Percentiles rank a stretch among this genome's conserved stretches.
These are phyloP conservation scores for Spea multiplicata DNA, from an alignment of 2,113 vertebrate genomes.

Conservation along the genomic window DNA sequence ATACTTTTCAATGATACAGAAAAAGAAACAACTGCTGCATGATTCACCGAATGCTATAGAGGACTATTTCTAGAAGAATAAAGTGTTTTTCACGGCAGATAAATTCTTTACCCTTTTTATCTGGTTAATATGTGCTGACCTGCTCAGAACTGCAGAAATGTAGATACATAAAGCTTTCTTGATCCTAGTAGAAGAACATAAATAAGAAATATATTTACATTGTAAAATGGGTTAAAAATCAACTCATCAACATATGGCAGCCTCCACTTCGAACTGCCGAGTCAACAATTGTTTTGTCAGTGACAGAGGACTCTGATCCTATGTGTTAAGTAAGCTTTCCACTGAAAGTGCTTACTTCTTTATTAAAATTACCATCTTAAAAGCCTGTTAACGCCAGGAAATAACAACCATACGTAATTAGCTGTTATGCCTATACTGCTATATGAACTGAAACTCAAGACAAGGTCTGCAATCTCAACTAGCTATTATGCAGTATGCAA, in stretches of 20 bases:
- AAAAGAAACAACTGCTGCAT: too few species aligned
- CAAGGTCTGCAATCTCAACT: too few species aligned
- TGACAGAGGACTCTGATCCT: slow-evolving; percentile 41
- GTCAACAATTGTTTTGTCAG: slow-evolving; percentile 34
- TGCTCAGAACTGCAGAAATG: background rate
- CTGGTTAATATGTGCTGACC: background rate
- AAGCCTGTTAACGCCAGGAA: slow-evolving; percentile 7
- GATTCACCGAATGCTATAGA: too few species aligned
- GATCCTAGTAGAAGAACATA: slow-evolving; percentile 24
- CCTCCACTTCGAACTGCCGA: slow-evolving; percentile 31
- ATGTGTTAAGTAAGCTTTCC: slow-evolving; percentile 21
- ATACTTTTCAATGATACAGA: too few species aligned
- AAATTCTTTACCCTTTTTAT: background rate
- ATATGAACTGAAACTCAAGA: background rate
- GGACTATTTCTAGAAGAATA: background rate
- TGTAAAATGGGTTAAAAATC: slow-evolving; percentile 36
- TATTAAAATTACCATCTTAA: slow-evolving; percentile 15
- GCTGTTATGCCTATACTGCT: background rate
- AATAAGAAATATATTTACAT: slow-evolving; percentile 8
- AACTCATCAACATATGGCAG: slow-evolving; percentile 47
- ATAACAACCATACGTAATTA: too few species aligned
- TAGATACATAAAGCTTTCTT: slow-evolving; percentile 20
- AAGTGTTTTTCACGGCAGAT: background rate
- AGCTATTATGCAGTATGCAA: too few species aligned
- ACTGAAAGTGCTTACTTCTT: background rate